phyloP scores from a whole-genome alignment of 2,113 vertebrate species.

The Gambusia affinis region DNA sequence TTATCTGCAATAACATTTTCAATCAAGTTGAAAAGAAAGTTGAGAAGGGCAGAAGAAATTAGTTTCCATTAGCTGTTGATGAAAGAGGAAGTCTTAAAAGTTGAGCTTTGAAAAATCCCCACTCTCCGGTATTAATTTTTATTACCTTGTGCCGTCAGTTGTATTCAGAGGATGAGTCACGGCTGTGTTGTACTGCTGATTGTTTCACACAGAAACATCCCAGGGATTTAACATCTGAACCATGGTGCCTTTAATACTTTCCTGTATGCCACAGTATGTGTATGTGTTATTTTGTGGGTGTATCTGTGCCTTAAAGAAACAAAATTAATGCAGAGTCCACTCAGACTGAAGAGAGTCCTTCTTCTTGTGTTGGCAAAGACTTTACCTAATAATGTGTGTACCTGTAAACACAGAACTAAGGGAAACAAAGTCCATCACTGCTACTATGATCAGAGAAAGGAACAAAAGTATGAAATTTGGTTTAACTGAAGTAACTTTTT shows the following conservation, averaged over 20 bases:
- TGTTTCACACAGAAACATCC: slow-evolving; percentile 52
- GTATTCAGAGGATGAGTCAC: slow-evolving; percentile 53
- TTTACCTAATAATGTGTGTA: neutral
- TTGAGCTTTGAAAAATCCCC: slow-evolving; percentile 55
- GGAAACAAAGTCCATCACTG: neutral
- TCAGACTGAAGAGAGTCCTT: neutral
- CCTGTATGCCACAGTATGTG: slow-evolving; percentile 31
- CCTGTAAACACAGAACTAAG: neutral
- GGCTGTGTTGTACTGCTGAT: slow-evolving; percentile 48
- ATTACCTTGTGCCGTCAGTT: slow-evolving; percentile 45
- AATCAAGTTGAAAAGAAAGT: neutral
- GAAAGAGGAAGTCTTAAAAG: neutral
- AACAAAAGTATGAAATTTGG: neutral
- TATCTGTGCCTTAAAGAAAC: neutral
- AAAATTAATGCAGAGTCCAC: neutral
- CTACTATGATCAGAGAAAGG: neutral
- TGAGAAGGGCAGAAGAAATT: neutral
- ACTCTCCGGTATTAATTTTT: slow-evolving; percentile 48
- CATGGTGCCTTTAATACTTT: slow-evolving; percentile 27
- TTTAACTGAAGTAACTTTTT: neutral
- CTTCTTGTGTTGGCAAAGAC: neutral
- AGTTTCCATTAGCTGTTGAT: neutral
- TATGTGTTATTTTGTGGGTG: neutral
- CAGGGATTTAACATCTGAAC: slow-evolving; percentile 45
- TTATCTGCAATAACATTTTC: neutral